A percentile compares a stretch with the other conserved stretches of the same genome.
These are phyloP conservation scores for Fissipunctia ypsillon DNA, from an alignment of 2,888 invertebrate genomes.

Conservation along the genomic window DNA sequence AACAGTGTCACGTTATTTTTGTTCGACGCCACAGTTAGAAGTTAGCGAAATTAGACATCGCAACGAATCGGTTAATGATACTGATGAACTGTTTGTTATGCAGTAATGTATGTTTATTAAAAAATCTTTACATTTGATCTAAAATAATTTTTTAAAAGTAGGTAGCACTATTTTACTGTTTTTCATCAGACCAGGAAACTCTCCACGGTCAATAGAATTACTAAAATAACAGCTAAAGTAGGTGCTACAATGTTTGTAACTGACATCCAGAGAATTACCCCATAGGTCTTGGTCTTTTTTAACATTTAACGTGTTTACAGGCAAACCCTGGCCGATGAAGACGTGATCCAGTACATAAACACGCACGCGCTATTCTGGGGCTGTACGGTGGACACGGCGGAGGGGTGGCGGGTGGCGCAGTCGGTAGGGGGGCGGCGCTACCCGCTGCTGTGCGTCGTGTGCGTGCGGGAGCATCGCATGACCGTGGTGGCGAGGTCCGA, in stretches of 20 bases:
- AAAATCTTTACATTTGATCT: background rate
- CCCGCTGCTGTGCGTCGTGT: conserved; percentile 97
- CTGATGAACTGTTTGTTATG: background rate
- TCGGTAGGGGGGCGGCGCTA: conserved; percentile 95
- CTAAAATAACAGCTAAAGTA: background rate
- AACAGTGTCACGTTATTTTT: too few species aligned
- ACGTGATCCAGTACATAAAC: conserved; percentile 95
- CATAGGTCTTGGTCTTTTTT: background rate
- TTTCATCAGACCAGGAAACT: background rate
- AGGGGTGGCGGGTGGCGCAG: conserved; percentile 98
- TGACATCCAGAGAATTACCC: background rate
- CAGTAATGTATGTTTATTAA: background rate
- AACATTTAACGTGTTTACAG: conserved; percentile 79
- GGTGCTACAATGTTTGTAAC: background rate
- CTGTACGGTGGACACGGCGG: conserved; percentile 96
- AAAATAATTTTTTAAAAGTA: too few species aligned
- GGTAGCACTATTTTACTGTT: background rate
- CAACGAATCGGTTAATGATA: too few species aligned
- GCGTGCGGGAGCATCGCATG: conserved; percentile 97
- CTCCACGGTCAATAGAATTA: background rate
- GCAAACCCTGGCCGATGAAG: conserved; percentile 92
- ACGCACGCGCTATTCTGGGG: conserved; percentile 97
- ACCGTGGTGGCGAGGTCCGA: conserved; percentile 97
- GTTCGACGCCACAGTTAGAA: too few species aligned
- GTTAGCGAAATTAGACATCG: too few species aligned